Evolutionary conservation across 2,888 invertebrate species (phyloP).

Genomic region (Lepidonotus clava): DNA sequence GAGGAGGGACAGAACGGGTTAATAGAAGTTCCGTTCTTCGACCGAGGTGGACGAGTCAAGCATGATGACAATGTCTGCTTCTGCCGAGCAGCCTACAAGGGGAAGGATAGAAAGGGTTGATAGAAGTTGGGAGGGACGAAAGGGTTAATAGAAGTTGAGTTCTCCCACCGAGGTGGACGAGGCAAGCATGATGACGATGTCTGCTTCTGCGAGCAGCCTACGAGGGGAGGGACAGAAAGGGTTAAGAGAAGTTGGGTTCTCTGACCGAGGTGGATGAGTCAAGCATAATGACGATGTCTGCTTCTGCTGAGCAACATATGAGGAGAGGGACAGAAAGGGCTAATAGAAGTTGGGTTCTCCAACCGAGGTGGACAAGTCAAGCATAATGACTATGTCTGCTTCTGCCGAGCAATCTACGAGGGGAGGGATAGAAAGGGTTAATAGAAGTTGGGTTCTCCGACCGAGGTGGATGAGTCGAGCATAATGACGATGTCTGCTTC

Average conservation of each 20-base stretch:
- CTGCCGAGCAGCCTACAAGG: constrained; percentile 59
- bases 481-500: constrained; percentile 62
- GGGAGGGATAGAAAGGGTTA: too few species aligned
- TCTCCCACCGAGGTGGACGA: constrained; percentile 62
- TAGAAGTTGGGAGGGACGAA: too few species aligned
- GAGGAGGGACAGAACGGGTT: neutral
- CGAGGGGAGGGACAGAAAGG: neutral
- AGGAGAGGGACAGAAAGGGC: too few species aligned
- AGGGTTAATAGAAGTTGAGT: constrained; percentile 61
- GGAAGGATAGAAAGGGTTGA: too few species aligned
- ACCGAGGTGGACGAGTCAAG: constrained; percentile 64
- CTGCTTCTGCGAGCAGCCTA: constrained; percentile 62
- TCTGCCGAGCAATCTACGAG: too few species aligned
- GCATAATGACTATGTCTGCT: too few species aligned
- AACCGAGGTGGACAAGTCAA: too few species aligned
- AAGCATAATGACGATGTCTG: too few species aligned
- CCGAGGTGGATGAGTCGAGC: constrained; percentile 63
- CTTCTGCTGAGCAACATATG: too few species aligned
- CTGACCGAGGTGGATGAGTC: too few species aligned
- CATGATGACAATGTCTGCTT: constrained; percentile 62
- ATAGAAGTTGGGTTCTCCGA: constrained; percentile 61
- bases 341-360: too few species aligned
- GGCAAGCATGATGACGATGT: constrained; percentile 62
- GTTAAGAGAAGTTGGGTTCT: too few species aligned
- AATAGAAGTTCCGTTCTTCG: constrained; percentile 59